A percentile compares a stretch with the other conserved stretches of the same genome.
These are phyloP conservation scores for Myopa testacea DNA, from an alignment of 2,888 invertebrate species.

Conservation along the genomic window DNA sequence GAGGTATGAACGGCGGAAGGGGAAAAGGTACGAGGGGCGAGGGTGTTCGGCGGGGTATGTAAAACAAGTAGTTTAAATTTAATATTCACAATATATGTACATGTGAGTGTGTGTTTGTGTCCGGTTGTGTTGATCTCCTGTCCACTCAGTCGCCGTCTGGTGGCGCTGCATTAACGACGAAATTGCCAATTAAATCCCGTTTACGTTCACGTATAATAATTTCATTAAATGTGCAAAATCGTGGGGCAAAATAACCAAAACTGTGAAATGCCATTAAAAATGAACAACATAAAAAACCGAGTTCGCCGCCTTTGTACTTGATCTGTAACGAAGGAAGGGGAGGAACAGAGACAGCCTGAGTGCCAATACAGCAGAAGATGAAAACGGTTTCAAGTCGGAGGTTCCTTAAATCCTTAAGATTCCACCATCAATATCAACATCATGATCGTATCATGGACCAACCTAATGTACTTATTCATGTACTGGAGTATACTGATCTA, in stretches of 20 bases:
- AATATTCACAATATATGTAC: not conserved
- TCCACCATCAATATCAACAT: too few relatives aligned
- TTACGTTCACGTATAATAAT: slow-evolving; percentile 51
- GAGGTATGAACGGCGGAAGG: not conserved
- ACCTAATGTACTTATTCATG: too few relatives aligned
- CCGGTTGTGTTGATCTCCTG: not conserved
- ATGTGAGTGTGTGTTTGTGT: not conserved
- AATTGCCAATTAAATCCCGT: slow-evolving; percentile 51
- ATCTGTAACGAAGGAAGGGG: too few relatives aligned
- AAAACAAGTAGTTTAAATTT: not conserved
- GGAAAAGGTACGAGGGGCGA: not conserved
- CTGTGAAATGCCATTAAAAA: slow-evolving; percentile 35
- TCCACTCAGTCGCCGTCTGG: slow-evolving; percentile 20
- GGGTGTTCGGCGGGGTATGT: slow-evolving; percentile 13
- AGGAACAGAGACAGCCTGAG: too few relatives aligned
- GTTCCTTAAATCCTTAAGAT: too few relatives aligned
- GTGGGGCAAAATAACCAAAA: slow-evolving; percentile 34
- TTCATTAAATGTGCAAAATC: slow-evolving; percentile 47
- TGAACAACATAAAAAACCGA: slow-evolving; percentile 16
- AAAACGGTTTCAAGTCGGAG: too few relatives aligned
- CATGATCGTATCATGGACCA: too few relatives aligned
- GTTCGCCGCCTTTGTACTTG: not conserved
- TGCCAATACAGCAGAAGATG: too few relatives aligned
- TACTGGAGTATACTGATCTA: too few relatives aligned
- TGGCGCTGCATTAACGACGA: slow-evolving; percentile 43